Conservation (phyloP, 2,888 invertebrate genomes). For the Caenorhabditis virilis region DNA sequence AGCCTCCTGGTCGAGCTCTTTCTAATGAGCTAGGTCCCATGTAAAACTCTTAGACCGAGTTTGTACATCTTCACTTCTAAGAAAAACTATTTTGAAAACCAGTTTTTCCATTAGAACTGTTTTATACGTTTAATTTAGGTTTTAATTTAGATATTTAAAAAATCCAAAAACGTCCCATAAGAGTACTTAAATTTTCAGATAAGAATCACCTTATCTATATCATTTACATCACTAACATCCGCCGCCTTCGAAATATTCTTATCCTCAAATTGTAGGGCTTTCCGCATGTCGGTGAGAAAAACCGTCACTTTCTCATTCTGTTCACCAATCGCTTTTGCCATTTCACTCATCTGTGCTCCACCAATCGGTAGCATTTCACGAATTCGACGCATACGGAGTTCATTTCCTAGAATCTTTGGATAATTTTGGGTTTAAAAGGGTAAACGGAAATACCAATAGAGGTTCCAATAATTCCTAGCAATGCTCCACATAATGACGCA, state of each 20-base stretch:
- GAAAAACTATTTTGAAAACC: too few relatives aligned
- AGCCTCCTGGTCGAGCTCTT: too few relatives aligned
- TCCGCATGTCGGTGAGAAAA: slow-evolving; percentile 57
- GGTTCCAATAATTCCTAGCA: slow-evolving; percentile 75
- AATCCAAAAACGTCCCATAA: too few relatives aligned
- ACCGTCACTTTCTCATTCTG: slow-evolving; percentile 49
- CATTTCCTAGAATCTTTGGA: slow-evolving; percentile 44
- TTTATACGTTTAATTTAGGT: too few relatives aligned
- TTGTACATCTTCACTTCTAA: too few relatives aligned
- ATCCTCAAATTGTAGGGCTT: slow-evolving; percentile 50
- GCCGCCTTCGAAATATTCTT: slow-evolving; percentile 3
- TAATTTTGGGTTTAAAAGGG: background rate
- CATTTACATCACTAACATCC: slow-evolving; percentile 25
- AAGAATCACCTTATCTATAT: slow-evolving; percentile 41
- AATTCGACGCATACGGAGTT: slow-evolving; percentile 60
- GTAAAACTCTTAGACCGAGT: too few relatives aligned
- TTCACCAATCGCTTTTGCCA: slow-evolving; percentile 47
- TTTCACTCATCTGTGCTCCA: slow-evolving; percentile 42
- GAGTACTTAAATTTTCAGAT: background rate
- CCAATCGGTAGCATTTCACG: slow-evolving; percentile 58
- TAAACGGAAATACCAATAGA: slow-evolving; percentile 41
- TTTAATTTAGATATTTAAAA: too few relatives aligned
- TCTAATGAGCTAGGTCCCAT: too few relatives aligned
- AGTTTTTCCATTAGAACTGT: too few relatives aligned
- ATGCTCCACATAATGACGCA: slow-evolving; percentile 77